A percentile compares a stretch with the other conserved stretches of the same genome.
Evolutionary conservation across 2,888 invertebrate species (phyloP).

Genomic region (Cremastobaeus sp.): DNA sequence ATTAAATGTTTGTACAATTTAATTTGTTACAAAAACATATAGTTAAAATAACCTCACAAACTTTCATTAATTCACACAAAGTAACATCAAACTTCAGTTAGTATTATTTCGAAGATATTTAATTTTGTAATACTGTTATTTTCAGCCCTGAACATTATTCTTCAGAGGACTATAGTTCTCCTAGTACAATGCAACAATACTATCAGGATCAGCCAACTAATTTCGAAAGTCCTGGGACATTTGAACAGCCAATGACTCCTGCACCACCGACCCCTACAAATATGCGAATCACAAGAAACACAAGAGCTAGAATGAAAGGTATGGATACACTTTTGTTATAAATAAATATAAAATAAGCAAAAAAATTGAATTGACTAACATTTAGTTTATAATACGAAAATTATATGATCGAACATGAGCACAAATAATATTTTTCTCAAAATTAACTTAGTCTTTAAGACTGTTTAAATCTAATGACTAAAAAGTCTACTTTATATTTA

Average conservation of each 20-base stretch:
- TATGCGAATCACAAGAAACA: constrained; percentile 78
- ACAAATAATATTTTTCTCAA: too few species aligned
- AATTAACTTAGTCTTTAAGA: too few species aligned
- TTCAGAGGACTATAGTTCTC: constrained; percentile 74
- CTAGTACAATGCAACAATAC: constrained; percentile 72
- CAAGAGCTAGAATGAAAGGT: constrained; percentile 77
- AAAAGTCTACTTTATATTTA: too few species aligned
- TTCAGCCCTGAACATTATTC: constrained; percentile 73
- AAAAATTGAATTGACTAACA: neutral
- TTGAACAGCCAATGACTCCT: constrained; percentile 78
- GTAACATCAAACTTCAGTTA: neutral
- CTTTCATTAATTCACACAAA: neutral
- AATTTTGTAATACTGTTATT: neutral
- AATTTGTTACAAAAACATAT: too few species aligned
- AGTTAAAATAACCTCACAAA: too few species aligned
- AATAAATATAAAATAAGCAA: constrained; percentile 1
- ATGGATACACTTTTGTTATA: too few species aligned
- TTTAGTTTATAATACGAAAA: too few species aligned
- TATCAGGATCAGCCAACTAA: constrained; percentile 70
- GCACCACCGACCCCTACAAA: constrained; percentile 70
- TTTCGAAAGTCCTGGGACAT: constrained; percentile 72
- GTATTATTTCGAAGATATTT: neutral
- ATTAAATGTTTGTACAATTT: too few species aligned
- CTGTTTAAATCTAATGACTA: too few species aligned
- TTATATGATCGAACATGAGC: too few species aligned